Evolutionary conservation across 2,888 invertebrate genomes (phyloP), one percentile per base, ranked within the genome.

Genomic region (Cylloceria caligata): DNA sequence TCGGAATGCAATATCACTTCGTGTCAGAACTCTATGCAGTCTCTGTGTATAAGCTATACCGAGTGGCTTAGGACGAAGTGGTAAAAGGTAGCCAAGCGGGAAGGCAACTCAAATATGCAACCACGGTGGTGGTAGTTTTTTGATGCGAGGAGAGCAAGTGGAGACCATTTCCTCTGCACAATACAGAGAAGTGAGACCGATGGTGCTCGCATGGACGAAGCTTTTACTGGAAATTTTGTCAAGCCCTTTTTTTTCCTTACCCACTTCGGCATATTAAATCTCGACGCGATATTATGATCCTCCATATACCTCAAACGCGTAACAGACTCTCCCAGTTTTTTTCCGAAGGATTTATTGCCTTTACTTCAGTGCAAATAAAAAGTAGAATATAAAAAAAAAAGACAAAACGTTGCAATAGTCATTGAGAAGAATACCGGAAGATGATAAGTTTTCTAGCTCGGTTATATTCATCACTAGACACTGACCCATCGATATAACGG

Each of bases 211-310:
- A 16, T 34, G 11, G 42, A 24, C n/a, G 3, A 21, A 36, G 47
- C 75, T 68, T 76, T 76, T 68, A 76, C 75, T 21, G 75, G 5
- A 60, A 76, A 60, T 76, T 68, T 76, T 34, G 45, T 68, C 13
- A 36, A 24, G 55, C 30, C 21, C 6, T 24, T 65, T 74, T 67
- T 67, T 75, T 75, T 34, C 42, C 34, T 47, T 3, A 64, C 30
- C 39, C 45, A 24, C 55, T 71, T 71, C 42, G 34, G 55, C 30
- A 45, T 75, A 75, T 75, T 67, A 67, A 75, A 75, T 75, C 65
- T 45, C n/a, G 65, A 21, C 19, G 65, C 19, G 13, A 57, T 21
- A 57, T 36, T 39, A 19, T 30, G 39, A 52, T 36, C 2, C 36
- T n/a, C 52, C 24, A 16, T 39, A 52, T 34, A 36, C 36, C 36